Evolutionary conservation across 2,888 invertebrate species (phyloP).

Genomic region (Caenorhabditis sp.): DNA sequence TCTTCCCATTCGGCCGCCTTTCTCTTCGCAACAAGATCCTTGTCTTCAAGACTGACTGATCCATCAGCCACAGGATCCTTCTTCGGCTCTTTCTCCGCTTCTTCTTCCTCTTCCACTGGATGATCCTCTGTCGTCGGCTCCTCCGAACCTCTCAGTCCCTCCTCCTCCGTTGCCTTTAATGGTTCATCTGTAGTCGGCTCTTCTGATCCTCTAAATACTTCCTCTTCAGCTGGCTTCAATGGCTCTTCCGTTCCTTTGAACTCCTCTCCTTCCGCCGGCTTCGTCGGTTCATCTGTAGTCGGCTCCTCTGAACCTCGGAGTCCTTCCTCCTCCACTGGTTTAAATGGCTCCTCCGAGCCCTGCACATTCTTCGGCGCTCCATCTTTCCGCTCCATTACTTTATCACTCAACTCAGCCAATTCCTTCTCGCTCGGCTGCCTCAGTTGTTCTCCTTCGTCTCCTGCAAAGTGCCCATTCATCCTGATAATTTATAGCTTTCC

Average conservation of each 20-base stretch:
- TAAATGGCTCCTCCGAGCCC: not conserved
- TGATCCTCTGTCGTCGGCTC: not conserved
- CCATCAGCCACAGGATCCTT: too few species aligned
- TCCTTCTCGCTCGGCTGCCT: slow-evolving; percentile 21
- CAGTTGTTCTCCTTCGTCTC: slow-evolving; percentile 18
- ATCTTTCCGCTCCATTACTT: not conserved
- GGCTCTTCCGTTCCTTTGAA: not conserved
- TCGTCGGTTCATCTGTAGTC: not conserved
- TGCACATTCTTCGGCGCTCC: not conserved
- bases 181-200: not conserved
- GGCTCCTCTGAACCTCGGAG: not conserved
- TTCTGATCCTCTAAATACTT: not conserved
- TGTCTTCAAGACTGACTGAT: too few species aligned
- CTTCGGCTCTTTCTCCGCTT: not conserved
- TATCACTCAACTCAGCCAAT: slow-evolving; percentile 13
- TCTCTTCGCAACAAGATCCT: too few species aligned
- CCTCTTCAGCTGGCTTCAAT: too few species aligned
- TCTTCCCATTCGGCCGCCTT: too few species aligned
- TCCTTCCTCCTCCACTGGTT: not conserved
- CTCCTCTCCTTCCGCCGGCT: not conserved
- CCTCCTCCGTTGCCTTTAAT: not conserved
- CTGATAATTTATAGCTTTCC: slow-evolving; percentile 7
- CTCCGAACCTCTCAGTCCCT: not conserved
- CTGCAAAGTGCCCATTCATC: slow-evolving; percentile 1
- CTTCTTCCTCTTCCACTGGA: not conserved